Percentiles rank a stretch among this genome's conserved stretches.
Evolutionary conservation across 2,797 vertebrate species (phyloP).

Genomic region (Girardinus metallicus): DNA sequence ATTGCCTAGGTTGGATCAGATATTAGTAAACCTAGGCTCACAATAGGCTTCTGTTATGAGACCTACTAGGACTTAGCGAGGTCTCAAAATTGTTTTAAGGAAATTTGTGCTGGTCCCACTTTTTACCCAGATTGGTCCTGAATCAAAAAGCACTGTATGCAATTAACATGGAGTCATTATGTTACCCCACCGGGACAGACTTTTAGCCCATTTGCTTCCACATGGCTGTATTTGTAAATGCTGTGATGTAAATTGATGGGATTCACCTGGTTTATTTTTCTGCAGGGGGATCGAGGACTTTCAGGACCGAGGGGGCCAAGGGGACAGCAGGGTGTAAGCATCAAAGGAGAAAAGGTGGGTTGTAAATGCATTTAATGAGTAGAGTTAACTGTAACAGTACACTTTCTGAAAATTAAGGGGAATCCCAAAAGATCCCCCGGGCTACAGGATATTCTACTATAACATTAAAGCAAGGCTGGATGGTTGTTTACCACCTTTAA

Average conservation of each 20-base stretch:
- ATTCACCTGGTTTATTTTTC: constrained; percentile 59
- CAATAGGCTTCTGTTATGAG: not conserved
- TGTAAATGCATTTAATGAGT: constrained; percentile 66
- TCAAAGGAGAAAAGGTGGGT: constrained; percentile 91
- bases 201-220: not conserved
- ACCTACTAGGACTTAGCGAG: not conserved
- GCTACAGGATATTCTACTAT: constrained; percentile 22
- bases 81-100: not conserved
- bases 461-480: constrained; percentile 26
- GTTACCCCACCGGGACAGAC: not conserved
- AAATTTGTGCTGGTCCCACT: not conserved
- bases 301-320: constrained; percentile 84
- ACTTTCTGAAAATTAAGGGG: constrained; percentile 60
- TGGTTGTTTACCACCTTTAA: constrained; percentile 24
- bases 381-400: constrained; percentile 22
- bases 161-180: not conserved
- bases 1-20: not conserved
- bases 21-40: not conserved
- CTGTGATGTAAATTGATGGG: constrained; percentile 38
- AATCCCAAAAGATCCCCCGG: constrained; percentile 30
- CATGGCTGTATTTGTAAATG: not conserved
- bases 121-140: not conserved
- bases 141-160: not conserved
- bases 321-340: constrained; percentile 86
- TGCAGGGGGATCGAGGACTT: constrained; percentile 87